Conservation (phyloP, 2,113 vertebrate genomes). For the Nymphicus hollandicus region DNA sequence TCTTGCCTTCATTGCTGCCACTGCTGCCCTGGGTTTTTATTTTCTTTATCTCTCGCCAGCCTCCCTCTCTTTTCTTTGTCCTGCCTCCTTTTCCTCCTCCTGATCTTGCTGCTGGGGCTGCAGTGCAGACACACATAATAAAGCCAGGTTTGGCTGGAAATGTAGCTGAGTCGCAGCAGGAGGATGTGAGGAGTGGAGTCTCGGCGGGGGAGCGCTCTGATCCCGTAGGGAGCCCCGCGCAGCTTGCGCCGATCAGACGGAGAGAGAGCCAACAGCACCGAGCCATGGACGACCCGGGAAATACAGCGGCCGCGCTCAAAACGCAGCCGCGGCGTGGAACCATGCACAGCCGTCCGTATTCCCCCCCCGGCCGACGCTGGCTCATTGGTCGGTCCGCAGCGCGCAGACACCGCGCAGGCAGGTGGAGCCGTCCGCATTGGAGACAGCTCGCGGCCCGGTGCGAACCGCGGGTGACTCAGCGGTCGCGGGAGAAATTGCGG, state of each 20-base stretch:
- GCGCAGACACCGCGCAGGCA: background rate
- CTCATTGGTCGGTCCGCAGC: background rate
- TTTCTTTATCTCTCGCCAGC: conserved; percentile 83
- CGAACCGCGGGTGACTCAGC: background rate
- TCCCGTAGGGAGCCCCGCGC: conserved; percentile 99
- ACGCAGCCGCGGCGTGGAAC: conserved; percentile 54
- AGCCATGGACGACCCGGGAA: conserved; percentile 86
- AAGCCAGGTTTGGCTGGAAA: conserved; percentile 99
- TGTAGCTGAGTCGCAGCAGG: conserved; percentile 99
- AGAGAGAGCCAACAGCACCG: conserved; percentile 93
- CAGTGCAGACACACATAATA: conserved; percentile 99
- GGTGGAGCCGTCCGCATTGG: background rate
- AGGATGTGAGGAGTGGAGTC: conserved; percentile 99
- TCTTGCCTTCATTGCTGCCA: conserved; percentile 74
- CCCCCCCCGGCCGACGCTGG: too few species aligned
- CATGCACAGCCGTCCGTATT: conserved; percentile 12
- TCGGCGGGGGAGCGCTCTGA: conserved; percentile 99
- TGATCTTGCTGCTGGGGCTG: conserved; percentile 98
- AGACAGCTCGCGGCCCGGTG: too few species aligned
- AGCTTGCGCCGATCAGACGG: conserved; percentile 91
- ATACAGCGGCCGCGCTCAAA: conserved; percentile 83
- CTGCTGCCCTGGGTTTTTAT: conserved; percentile 75
- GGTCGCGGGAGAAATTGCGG: background rate
- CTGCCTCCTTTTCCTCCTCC: conserved; percentile 97
- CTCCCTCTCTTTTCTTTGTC: conserved; percentile 97